phyloP scores from a whole-genome alignment of 2,888 invertebrate genomes.

The Lampropteryx suffumata region DNA sequence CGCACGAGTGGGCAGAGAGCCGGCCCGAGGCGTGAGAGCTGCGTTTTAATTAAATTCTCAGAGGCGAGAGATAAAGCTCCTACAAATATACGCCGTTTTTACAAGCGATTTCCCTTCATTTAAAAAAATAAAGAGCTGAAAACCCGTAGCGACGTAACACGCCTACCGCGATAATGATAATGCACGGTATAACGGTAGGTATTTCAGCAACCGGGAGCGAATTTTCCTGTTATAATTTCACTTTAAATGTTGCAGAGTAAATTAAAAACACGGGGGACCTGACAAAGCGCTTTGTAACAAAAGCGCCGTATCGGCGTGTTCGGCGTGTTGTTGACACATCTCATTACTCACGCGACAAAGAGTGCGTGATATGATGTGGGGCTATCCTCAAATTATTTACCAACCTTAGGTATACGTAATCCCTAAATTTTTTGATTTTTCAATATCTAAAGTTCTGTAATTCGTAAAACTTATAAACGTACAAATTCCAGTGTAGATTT shows the following conservation, averaged over 20 bases:
- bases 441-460: too few species aligned
- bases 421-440: too few species aligned
- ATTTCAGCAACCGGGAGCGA: slow-evolving; percentile 32
- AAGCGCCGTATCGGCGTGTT: slow-evolving; percentile 36
- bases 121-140: slow-evolving; percentile 53
- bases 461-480: too few species aligned
- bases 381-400: slow-evolving; percentile 18
- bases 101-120: slow-evolving; percentile 36
- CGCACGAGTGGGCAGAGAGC: slow-evolving; percentile 32
- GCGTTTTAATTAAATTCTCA: slow-evolving; percentile 69
- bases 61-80: slow-evolving; percentile 35
- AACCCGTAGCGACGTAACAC: slow-evolving; percentile 37
- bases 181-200: slow-evolving; percentile 41
- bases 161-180: slow-evolving; percentile 50
- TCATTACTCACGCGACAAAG: slow-evolving; percentile 42
- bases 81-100: slow-evolving; percentile 38
- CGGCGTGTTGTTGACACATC: slow-evolving; percentile 44
- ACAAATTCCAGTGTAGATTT: too few species aligned
- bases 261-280: slow-evolving; percentile 27
- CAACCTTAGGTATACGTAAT: too few species aligned
- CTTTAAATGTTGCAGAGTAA: slow-evolving; percentile 22
- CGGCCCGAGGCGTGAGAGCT: slow-evolving; percentile 44
- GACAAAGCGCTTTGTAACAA: slow-evolving; percentile 32
- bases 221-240: slow-evolving; percentile 18
- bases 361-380: slow-evolving; percentile 23